Conservation (phyloP, 2,888 invertebrate genomes). For the Tetanocera ferruginea region DNA sequence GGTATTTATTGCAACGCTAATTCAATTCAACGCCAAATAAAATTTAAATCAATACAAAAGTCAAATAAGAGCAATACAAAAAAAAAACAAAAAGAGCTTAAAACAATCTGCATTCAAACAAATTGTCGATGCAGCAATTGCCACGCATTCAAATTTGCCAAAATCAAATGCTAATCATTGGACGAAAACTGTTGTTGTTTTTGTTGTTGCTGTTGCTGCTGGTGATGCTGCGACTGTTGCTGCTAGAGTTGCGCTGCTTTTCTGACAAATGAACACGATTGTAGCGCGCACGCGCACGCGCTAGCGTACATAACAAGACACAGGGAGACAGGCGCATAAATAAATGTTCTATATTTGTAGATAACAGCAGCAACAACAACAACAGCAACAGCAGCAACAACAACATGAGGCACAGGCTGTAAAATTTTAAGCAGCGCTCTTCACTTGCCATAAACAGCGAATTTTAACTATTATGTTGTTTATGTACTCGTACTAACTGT, state of each 20-base stretch:
- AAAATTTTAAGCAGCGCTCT: conserved; percentile 1
- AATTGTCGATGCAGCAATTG: conserved; percentile 37
- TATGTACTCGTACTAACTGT: conserved; percentile 27
- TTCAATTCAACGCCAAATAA: conserved; percentile 10
- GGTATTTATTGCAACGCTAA: conserved; percentile 22
- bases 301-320: conserved; percentile 45
- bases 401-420: background rate
- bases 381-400: background rate
- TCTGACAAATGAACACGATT: conserved; percentile 42
- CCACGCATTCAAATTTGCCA: conserved; percentile 43
- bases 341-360: conserved; percentile 62
- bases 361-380: conserved; percentile 42
- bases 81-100: conserved; percentile 32
- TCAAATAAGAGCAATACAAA: conserved; percentile 30
- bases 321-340: conserved; percentile 55
- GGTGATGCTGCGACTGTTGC: conserved; percentile 14
- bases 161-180: conserved; percentile 49
- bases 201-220: background rate
- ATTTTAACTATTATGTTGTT: conserved; percentile 42
- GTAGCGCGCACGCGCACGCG: conserved; percentile 14
- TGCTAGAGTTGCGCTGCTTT: conserved; percentile 27
- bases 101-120: conserved; percentile 34
- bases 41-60: conserved; percentile 34
- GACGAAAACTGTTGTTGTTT: background rate
- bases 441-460: conserved; percentile 42